These are phyloP conservation scores for Perizoma flavofasciatum DNA, from an alignment of 2,888 invertebrate species.

Conservation along the genomic window DNA sequence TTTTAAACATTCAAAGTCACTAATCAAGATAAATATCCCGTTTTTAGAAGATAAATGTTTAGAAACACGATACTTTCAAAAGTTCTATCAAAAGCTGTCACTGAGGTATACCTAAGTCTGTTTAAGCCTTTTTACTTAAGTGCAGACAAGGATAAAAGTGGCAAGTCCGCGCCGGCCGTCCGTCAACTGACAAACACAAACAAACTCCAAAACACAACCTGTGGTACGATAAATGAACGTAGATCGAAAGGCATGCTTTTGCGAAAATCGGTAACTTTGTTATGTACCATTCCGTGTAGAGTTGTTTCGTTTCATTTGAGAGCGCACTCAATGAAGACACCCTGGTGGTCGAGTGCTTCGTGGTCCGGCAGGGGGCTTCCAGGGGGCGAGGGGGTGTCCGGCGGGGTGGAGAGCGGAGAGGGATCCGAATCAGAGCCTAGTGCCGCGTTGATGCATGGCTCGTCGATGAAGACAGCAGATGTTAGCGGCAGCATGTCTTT, in stretches of 20 bases:
- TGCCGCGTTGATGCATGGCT: slow-evolving; percentile 30
- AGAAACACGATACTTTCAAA: no score
- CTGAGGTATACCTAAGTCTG: no score
- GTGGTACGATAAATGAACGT: no score
- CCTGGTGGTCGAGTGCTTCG: slow-evolving; percentile 37
- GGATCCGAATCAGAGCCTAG: slow-evolving; percentile 29
- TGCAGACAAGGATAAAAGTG: no score
- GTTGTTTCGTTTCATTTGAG: slow-evolving; percentile 66
- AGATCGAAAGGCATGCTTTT: not conserved
- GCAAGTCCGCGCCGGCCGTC: no score
- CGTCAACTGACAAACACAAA: no score
- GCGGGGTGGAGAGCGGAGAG: slow-evolving; percentile 32
- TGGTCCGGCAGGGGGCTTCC: slow-evolving; percentile 27
- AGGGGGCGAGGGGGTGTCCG: slow-evolving; percentile 27
- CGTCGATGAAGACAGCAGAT: slow-evolving; percentile 75
- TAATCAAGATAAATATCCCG: no score
- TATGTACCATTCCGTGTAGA: slow-evolving; percentile 8
- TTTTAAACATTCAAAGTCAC: no score
- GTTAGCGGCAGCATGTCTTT: slow-evolving; percentile 85
- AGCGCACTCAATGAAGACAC: slow-evolving; percentile 76
- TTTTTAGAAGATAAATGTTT: no score
- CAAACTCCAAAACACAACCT: no score
- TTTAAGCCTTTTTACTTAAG: no score
- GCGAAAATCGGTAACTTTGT: slow-evolving; percentile 6
- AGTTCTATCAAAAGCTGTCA: no score